These are phyloP conservation scores for Nyctalus aviator DNA, from an alignment of 2,797 vertebrate genomes.

Conservation along the genomic window DNA sequence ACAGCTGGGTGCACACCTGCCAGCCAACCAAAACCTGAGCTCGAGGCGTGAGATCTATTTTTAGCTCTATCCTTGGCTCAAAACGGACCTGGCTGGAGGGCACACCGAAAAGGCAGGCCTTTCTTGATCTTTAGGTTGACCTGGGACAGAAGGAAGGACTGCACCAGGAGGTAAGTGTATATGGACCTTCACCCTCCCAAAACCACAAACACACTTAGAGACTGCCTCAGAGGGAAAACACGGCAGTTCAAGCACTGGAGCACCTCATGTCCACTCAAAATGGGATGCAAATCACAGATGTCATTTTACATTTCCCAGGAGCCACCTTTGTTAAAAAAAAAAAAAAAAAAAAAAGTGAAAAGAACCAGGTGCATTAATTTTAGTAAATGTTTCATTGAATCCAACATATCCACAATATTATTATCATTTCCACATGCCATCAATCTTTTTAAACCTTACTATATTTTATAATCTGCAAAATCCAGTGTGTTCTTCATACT, in stretches of 20 bases:
- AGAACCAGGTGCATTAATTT: neutral
- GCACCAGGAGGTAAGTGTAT: neutral
- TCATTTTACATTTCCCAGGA: neutral
- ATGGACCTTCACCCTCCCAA: neutral
- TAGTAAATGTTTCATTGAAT: neutral
- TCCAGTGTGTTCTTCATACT: neutral
- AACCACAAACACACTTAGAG: neutral
- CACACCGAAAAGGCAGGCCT: neutral
- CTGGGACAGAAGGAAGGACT: neutral
- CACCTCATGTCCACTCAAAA: neutral
- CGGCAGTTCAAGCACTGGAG: neutral
- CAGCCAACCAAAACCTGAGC: neutral
- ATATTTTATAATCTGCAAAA: neutral
- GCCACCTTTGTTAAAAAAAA: neutral
- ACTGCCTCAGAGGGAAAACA: neutral
- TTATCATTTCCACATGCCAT: neutral
- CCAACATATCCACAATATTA: neutral
- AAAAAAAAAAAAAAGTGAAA: neutral
- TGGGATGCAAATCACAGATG: neutral
- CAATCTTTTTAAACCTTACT: neutral
- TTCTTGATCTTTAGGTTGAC: conserved; percentile 47
- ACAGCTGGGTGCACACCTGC: neutral
- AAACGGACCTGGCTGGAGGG: neutral
- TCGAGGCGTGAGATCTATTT: neutral
- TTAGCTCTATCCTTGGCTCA: conserved; percentile 59